Conservation (phyloP, 2,113 vertebrate genomes). For the Psettodes erumei region DNA sequence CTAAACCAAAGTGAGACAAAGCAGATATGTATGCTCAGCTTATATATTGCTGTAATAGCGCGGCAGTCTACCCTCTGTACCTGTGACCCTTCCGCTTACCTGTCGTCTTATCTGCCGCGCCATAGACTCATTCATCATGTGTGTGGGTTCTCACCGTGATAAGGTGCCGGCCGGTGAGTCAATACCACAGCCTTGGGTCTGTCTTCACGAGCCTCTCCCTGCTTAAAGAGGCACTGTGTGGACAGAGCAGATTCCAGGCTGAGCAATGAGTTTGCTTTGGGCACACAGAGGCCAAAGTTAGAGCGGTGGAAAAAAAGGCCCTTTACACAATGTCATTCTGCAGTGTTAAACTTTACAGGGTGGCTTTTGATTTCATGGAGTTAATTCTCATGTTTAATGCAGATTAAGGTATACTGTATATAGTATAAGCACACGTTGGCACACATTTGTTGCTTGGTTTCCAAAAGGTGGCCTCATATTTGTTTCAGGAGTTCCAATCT, state of each 20-base stretch:
- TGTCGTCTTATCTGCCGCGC: conserved; percentile 72
- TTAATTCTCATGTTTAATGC: neutral
- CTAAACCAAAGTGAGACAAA: conserved; percentile 66
- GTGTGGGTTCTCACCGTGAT: conserved; percentile 79
- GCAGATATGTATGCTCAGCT: conserved; percentile 58
- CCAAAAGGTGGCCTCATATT: too few relatives aligned
- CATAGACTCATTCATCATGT: conserved; percentile 76
- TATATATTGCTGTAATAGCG: conserved; percentile 54
- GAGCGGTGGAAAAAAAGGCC: conserved; percentile 65
- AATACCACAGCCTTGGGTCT: conserved; percentile 72
- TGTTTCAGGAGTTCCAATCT: too few relatives aligned
- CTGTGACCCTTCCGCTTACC: conserved; percentile 74
- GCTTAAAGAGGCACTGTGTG: conserved; percentile 72
- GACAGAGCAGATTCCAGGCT: conserved; percentile 74
- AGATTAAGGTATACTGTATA: neutral
- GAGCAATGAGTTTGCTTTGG: conserved; percentile 77
- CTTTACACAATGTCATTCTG: conserved; percentile 59
- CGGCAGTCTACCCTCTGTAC: conserved; percentile 55
- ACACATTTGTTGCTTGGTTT: neutral
- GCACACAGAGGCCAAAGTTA: conserved; percentile 66
- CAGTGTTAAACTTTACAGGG: conserved; percentile 52
- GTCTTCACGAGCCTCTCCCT: conserved; percentile 71
- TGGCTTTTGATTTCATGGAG: conserved; percentile 1
- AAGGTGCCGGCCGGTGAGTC: conserved; percentile 72
- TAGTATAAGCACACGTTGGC: neutral